Conservation (phyloP, 2,113 vertebrate species). For the Malurus cyaneus region DNA sequence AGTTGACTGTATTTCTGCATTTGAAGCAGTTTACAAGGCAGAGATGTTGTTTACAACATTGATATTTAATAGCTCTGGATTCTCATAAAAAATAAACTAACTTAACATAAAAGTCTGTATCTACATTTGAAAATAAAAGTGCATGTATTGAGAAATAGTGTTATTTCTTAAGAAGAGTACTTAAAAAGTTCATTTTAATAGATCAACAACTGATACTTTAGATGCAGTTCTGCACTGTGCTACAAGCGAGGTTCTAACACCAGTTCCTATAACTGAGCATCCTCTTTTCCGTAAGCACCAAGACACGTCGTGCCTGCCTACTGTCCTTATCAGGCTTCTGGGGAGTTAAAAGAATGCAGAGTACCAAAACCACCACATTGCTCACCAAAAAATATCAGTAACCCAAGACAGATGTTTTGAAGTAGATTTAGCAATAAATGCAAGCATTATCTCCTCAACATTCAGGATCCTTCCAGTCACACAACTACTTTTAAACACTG, state of each 20-base stretch:
- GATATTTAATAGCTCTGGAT: slow-evolving; percentile 67
- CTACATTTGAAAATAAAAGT: slow-evolving; percentile 67
- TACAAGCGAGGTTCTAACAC: slow-evolving; percentile 42
- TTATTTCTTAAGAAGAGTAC: slow-evolving; percentile 54
- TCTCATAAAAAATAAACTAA: slow-evolving; percentile 64
- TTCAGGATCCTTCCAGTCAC: slow-evolving; percentile 1
- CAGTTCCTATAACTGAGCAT: slow-evolving; percentile 20
- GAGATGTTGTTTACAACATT: slow-evolving; percentile 55
- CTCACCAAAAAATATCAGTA: slow-evolving; percentile 14
- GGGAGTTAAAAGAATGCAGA: slow-evolving; percentile 21
- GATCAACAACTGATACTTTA: slow-evolving; percentile 23
- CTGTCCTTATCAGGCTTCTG: not conserved
- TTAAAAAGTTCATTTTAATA: slow-evolving; percentile 40
- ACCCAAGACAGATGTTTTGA: slow-evolving; percentile 4
- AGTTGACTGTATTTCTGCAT: slow-evolving; percentile 59
- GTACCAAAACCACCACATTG: slow-evolving; percentile 12
- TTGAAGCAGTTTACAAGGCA: slow-evolving; percentile 68
- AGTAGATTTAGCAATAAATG: not conserved
- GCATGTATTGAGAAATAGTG: slow-evolving; percentile 66
- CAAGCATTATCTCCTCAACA: not conserved
- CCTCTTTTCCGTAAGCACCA: slow-evolving; percentile 3
- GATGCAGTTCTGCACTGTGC: slow-evolving; percentile 39
- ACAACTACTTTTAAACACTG: not conserved
- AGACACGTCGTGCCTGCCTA: not conserved
- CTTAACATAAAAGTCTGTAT: slow-evolving; percentile 56